These are phyloP conservation scores for Peromyscus californicus DNA, from an alignment of 2,113 vertebrate species.

Conservation along the genomic window DNA sequence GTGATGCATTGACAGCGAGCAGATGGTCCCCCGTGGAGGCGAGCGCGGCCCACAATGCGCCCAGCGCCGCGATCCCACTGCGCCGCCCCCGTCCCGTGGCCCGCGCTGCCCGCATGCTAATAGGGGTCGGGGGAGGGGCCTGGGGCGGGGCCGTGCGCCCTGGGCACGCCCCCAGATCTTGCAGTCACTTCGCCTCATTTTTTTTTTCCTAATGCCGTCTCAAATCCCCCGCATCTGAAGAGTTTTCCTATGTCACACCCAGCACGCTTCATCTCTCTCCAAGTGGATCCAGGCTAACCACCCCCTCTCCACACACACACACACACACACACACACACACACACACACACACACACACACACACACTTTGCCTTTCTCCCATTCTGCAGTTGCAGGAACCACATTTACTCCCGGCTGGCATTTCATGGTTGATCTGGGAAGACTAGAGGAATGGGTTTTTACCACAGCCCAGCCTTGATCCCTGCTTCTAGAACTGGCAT, in stretches of 20 bases:
- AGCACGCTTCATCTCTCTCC: background rate
- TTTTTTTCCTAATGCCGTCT: background rate
- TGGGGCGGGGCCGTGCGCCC: conserved; percentile 18
- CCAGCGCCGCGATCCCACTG: conserved; percentile 93
- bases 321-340: too few relatives aligned
- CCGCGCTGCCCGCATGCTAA: conserved; percentile 77
- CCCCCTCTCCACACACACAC: background rate
- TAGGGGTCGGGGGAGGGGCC: background rate
- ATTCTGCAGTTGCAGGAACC: background rate
- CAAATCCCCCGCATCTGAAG: background rate
- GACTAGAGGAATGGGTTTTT: conserved; percentile 72
- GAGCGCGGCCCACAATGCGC: conserved; percentile 94
- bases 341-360: too few relatives aligned
- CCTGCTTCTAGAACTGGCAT: conserved; percentile 31
- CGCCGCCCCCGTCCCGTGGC: conserved; percentile 72
- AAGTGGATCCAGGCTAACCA: conserved; percentile 35
- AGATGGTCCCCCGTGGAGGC: conserved; percentile 99
- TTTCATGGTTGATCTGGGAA: conserved; percentile 48
- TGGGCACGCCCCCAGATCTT: conserved; percentile 36
- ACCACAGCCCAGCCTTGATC: background rate
- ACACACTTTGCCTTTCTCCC: background rate
- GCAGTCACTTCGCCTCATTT: background rate
- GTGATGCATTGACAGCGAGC: conserved; percentile 99
- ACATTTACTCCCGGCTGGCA: conserved; percentile 77
- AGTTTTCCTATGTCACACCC: background rate